Evolutionary conservation across 1,140 invertebrate species (phyloP).

Genomic region (Drosophila kepulauana): DNA sequence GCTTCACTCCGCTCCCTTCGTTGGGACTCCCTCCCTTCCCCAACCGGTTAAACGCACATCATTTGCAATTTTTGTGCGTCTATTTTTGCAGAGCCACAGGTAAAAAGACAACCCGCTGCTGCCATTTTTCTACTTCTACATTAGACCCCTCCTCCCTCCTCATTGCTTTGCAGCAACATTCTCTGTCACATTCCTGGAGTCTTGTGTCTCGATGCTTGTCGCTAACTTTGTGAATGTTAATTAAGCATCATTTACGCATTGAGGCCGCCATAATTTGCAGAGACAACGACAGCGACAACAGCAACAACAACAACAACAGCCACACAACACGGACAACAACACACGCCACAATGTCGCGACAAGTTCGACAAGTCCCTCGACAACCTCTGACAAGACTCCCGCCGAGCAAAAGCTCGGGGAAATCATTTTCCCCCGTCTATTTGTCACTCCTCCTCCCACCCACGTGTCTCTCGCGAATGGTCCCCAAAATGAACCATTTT

Average conservation of each 20-base stretch:
- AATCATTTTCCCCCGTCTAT: too few species aligned
- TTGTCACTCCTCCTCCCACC: background rate
- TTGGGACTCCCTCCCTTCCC: slow-evolving; percentile 24
- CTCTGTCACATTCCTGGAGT: slow-evolving; percentile 30
- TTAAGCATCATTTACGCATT: slow-evolving; percentile 81
- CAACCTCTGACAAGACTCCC: slow-evolving; percentile 19
- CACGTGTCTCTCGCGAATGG: background rate
- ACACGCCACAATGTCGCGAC: slow-evolving; percentile 72
- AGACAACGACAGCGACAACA: slow-evolving; percentile 56
- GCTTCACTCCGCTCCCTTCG: background rate
- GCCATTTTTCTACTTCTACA: background rate
- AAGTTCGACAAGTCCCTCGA: slow-evolving; percentile 68
- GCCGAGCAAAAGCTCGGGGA: too few species aligned
- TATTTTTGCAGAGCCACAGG: slow-evolving; percentile 44
- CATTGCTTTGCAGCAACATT: background rate
- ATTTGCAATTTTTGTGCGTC: slow-evolving; percentile 65
- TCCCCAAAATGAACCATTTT: slow-evolving; percentile 35
- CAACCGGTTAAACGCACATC: slow-evolving; percentile 53
- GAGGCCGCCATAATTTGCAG: slow-evolving; percentile 79
- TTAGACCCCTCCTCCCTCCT: background rate
- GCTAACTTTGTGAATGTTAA: slow-evolving; percentile 74
- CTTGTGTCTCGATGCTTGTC: slow-evolving; percentile 26
- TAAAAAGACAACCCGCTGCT: slow-evolving; percentile 10
- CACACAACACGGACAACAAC: slow-evolving; percentile 23
- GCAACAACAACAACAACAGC: slow-evolving; percentile 15